Conservation (phyloP, 2,797 vertebrate species). For the Sorex maritimensis region DNA sequence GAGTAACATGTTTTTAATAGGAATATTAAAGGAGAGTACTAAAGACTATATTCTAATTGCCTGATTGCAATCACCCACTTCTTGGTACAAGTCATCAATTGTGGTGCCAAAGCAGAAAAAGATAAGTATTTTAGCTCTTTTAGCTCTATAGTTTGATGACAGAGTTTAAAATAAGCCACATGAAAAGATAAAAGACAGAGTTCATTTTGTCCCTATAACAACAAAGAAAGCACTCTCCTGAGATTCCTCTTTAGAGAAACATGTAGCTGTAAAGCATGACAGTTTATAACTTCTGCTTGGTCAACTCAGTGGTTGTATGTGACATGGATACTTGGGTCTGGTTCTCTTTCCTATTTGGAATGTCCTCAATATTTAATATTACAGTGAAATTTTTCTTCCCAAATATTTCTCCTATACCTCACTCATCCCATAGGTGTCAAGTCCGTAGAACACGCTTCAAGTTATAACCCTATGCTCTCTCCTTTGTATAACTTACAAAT, state of each 20-base stretch:
- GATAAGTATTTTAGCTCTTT: neutral
- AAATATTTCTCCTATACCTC: neutral
- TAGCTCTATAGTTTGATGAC: neutral
- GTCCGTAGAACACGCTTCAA: neutral
- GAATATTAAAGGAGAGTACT: neutral
- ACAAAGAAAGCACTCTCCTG: neutral
- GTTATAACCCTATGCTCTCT: neutral
- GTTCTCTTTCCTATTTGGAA: neutral
- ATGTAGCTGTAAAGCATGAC: too few species aligned
- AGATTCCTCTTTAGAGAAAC: neutral
- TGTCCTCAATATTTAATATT: neutral
- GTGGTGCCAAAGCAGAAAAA: neutral
- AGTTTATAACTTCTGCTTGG: neutral
- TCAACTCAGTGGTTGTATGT: neutral
- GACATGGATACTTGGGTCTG: neutral
- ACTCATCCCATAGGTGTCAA: neutral
- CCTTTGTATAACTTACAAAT: neutral
- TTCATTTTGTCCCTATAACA: neutral
- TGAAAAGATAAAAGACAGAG: neutral
- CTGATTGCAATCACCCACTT: neutral
- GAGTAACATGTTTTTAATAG: neutral
- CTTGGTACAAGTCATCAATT: neutral
- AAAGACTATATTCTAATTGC: neutral
- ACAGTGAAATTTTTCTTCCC: neutral
- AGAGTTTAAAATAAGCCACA: neutral